Conservation (phyloP, 2,888 invertebrate species). For the Synergus itoensis region DNA sequence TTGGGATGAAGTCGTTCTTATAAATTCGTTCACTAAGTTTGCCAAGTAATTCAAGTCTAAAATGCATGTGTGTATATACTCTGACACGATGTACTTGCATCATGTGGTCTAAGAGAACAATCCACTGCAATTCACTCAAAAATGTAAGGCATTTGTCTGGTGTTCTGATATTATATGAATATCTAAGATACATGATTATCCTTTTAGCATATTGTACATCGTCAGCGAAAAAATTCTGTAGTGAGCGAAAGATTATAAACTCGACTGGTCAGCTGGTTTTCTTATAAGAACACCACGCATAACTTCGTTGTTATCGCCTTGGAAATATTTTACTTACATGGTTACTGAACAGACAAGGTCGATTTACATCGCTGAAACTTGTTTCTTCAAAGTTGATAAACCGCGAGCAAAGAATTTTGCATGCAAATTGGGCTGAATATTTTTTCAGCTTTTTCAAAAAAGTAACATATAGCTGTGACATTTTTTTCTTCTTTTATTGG, state of each 20-base stretch:
- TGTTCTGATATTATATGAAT: conserved; percentile 55
- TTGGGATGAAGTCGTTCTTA: background rate
- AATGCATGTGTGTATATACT: background rate
- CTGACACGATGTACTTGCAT: background rate
- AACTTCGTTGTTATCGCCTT: background rate
- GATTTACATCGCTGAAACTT: conserved; percentile 18
- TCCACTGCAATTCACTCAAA: conserved; percentile 3
- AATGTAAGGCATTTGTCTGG: conserved; percentile 52
- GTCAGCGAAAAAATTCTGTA: conserved; percentile 44
- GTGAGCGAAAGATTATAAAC: conserved; percentile 31
- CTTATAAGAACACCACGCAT: background rate
- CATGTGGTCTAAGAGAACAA: conserved; percentile 1
- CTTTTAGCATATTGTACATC: conserved; percentile 60
- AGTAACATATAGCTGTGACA: background rate
- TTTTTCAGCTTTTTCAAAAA: background rate
- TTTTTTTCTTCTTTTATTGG: background rate
- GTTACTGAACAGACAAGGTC: background rate
- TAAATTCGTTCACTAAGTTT: background rate
- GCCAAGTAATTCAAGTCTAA: background rate
- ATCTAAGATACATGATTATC: conserved; percentile 67
- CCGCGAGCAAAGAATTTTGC: conserved; percentile 22
- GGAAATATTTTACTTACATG: conserved; percentile 11
- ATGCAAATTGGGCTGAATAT: conserved; percentile 17
- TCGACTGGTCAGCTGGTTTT: conserved; percentile 21
- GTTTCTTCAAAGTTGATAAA: conserved; percentile 29